phyloP scores from a whole-genome alignment of 2,113 vertebrate genomes.

The Mobula hypostoma region DNA sequence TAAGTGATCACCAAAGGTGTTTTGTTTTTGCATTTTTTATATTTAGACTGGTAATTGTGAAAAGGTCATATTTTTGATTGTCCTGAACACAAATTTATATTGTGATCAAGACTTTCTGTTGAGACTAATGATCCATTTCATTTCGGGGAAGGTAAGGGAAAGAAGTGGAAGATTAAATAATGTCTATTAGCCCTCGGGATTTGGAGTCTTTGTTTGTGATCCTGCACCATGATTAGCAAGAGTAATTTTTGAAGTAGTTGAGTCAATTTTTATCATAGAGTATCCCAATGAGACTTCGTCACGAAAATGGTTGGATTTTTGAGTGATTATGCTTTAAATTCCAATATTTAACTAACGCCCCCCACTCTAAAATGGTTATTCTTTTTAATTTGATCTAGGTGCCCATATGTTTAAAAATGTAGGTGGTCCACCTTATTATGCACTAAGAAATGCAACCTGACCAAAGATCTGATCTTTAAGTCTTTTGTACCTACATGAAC shows the following conservation, averaged over 20 bases:
- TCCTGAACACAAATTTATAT: background rate
- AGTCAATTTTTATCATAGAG: background rate
- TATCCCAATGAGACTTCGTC: background rate
- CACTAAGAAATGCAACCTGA: background rate
- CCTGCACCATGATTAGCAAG: background rate
- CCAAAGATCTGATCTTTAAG: background rate
- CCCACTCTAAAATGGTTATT: background rate
- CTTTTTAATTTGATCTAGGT: background rate
- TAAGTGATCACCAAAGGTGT: background rate
- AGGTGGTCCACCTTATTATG: background rate
- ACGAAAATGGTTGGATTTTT: background rate
- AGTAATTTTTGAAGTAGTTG: background rate
- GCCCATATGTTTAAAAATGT: background rate
- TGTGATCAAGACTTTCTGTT: background rate
- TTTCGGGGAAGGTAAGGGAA: too few relatives aligned
- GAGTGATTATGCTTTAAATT: background rate
- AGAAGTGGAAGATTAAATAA: background rate
- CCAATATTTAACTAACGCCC: background rate
- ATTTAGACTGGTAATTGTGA: background rate
- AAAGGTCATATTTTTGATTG: background rate
- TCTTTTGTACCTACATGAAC: background rate
- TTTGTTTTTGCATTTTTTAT: background rate
- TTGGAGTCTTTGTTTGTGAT: background rate
- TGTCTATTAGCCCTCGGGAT: background rate
- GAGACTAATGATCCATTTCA: background rate